Base-by-base conservation (phyloP, 2,797 vertebrate species). In the Acomys russatus region DNA sequence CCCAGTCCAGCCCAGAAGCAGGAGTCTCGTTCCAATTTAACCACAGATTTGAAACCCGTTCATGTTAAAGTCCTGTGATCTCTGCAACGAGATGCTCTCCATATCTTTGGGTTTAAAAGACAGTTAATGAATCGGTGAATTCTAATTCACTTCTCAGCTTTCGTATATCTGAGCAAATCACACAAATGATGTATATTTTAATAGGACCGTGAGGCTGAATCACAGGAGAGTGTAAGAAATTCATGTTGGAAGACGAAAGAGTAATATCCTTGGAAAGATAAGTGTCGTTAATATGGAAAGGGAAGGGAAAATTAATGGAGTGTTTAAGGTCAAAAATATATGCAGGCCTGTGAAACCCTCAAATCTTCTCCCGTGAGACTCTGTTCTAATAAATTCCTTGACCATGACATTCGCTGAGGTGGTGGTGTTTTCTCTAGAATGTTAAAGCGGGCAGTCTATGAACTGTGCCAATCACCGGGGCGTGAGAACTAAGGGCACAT, bases 401-500 rank as follows among this genome's bases (percentile, higher is more conserved):
- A 76, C 70, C 8, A 20, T 18, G 63, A 51, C 49, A 3, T 51
- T 64, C 23, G 88, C 70, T 49, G 56, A 6, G 1, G 33, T 38
- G 54, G 4, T 71, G 73, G 11, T 7, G 3, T 56, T 2, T 20
- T 70, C 91, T 30, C 44, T 12, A 15, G 88, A 54, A 8, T 30
- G 56, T 85, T 71, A 1, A 56, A 30, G n/a, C 7, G 6, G 35
- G 74, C 35, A 64, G 25, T 44, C 49, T n/a, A 56, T 63, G 1
- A 20, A 44, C 35, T 0, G 1, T 0, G 12, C 15, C 59, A 44
- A 7, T 51, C 9, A 17, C 9, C 5, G 14, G 66, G 12, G 3
- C 23, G 0, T 8, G 6, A 2, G 38, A 18, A 0, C 25, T 0
- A 3, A 11, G 10, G 28, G 70, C n/a, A 28, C 0, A 15, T 59